Conservation (phyloP, 2,888 invertebrate species). For the Entomobrya multifasciata region DNA sequence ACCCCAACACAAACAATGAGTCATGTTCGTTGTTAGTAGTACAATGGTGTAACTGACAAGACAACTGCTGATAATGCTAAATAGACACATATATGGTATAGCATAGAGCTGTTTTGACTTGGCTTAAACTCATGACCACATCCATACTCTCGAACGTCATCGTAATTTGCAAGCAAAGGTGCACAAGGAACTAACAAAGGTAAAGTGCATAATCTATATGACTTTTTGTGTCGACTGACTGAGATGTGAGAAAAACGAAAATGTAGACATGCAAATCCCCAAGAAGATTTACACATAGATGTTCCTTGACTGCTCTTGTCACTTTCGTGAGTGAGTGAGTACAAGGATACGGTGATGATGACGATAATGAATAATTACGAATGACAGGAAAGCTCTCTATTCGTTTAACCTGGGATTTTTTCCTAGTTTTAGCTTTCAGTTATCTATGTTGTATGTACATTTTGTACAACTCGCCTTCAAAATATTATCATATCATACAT, state of each 20-base stretch:
- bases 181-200: neutral
- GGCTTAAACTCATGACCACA: too few relatives aligned
- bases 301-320: neutral
- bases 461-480: neutral
- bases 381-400: neutral
- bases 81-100: too few relatives aligned
- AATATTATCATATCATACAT: neutral
- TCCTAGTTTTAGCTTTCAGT: neutral
- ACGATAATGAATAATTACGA: conserved; percentile 46
- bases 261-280: conserved; percentile 46
- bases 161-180: neutral
- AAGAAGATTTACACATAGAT: conserved; percentile 33
- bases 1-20: too few relatives aligned
- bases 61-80: too few relatives aligned
- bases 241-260: too few relatives aligned
- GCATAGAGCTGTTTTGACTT: too few relatives aligned
- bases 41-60: too few relatives aligned
- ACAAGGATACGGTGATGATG: conserved; percentile 26
- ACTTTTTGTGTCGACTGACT: too few relatives aligned
- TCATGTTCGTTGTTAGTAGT: too few relatives aligned
- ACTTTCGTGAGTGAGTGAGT: neutral
- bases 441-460: neutral
- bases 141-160: too few relatives aligned
- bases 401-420: neutral
- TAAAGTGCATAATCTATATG: too few relatives aligned